These are phyloP conservation scores for Acropora tenuis DNA, from an alignment of 64 coral and sea anemone species.

Conservation along the genomic window DNA sequence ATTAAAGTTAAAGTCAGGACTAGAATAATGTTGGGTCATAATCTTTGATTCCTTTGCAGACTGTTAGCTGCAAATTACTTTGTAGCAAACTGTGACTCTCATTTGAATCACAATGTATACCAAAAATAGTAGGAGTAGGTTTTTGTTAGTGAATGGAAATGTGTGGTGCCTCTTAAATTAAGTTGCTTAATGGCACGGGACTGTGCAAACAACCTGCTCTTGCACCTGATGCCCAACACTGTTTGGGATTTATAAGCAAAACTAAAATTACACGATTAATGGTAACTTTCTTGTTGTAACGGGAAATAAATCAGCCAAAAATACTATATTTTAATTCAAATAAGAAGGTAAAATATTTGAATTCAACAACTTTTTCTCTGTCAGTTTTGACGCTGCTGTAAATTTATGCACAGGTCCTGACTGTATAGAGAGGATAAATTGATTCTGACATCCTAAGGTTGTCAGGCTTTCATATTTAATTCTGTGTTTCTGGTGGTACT, in stretches of 20 bases:
- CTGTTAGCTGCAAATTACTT: not conserved
- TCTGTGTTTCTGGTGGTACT: too few relatives aligned
- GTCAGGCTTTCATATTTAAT: too few relatives aligned
- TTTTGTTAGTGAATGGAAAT: not conserved
- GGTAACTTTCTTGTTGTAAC: slow-evolving; percentile 3
- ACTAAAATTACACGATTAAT: slow-evolving; percentile 9
- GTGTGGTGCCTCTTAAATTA: not conserved
- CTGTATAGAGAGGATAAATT: too few relatives aligned
- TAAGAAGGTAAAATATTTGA: not conserved
- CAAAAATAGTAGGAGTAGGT: not conserved
- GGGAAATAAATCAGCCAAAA: slow-evolving; percentile 8
- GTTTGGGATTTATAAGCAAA: slow-evolving; percentile 23
- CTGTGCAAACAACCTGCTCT: not conserved
- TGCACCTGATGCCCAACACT: not conserved
- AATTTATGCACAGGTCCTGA: too few relatives aligned
- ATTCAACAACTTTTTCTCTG: not conserved
- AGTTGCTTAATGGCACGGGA: not conserved
- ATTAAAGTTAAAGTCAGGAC: too few relatives aligned
- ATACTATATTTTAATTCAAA: not conserved
- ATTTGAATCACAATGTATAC: not conserved
- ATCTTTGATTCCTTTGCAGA: too few relatives aligned
- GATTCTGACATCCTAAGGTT: too few relatives aligned
- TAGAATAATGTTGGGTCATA: too few relatives aligned
- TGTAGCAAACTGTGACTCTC: not conserved
- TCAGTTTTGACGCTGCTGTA: too few relatives aligned